A percentile compares a stretch with the other conserved stretches of the same genome.
Conservation (phyloP, 2,888 invertebrate species). For the Phytoseiulus persimilis region DNA sequence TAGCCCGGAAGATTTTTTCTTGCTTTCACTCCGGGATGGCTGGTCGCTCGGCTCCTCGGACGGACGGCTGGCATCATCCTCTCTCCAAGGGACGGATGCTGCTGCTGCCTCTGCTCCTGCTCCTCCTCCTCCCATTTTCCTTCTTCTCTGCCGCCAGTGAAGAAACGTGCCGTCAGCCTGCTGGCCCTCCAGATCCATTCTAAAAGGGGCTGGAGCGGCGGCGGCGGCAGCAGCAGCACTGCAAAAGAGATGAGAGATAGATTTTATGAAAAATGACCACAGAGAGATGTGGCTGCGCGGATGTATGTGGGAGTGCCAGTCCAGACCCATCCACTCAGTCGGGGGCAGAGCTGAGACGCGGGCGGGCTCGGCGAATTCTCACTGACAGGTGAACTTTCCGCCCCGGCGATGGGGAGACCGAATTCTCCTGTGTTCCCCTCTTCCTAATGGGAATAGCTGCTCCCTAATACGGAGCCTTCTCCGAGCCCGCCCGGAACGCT, state of each 20-base stretch:
- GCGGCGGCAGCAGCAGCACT: not conserved
- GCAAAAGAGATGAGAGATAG: not conserved
- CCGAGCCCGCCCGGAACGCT: not conserved
- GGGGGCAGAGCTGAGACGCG: not conserved
- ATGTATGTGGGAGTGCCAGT: not conserved
- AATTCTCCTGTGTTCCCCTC: not conserved
- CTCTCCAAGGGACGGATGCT: not conserved
- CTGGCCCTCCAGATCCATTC: not conserved
- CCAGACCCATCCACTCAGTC: not conserved
- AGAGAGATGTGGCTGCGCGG: slow-evolving; percentile 5
- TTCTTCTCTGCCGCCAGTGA: not conserved
- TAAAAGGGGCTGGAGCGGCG: not conserved
- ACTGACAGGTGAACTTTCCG: not conserved
- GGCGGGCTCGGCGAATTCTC: not conserved
- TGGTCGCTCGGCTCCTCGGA: not conserved
- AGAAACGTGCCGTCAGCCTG: not conserved
- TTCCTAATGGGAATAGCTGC: not conserved
- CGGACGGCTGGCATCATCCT: not conserved
- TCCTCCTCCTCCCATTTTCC: not conserved
- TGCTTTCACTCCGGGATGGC: not conserved
- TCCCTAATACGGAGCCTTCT: too few relatives aligned
- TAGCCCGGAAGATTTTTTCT: not conserved
- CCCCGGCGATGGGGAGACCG: not conserved
- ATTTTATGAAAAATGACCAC: slow-evolving; percentile 5
- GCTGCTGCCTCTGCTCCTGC: not conserved